Percentiles rank a stretch among this genome's conserved stretches.
phyloP scores from a whole-genome alignment of 2,113 vertebrate species.

The Proteles cristata region DNA sequence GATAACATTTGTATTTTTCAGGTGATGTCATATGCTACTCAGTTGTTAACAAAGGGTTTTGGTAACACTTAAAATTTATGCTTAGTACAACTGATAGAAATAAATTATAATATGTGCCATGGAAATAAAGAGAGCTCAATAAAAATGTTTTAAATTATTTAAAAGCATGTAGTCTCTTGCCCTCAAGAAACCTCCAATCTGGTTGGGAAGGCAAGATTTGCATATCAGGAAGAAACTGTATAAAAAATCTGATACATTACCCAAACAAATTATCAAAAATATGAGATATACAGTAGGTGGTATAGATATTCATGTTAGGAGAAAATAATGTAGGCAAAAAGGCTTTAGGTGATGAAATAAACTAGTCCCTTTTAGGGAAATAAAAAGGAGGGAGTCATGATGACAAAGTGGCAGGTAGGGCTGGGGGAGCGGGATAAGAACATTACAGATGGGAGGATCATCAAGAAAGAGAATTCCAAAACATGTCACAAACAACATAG shows the following conservation, averaged over 20 bases:
- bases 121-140: background rate
- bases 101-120: background rate
- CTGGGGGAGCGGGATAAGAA: background rate
- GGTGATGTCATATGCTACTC: background rate
- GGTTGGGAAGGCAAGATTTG: background rate
- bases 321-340: background rate
- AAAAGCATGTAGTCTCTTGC: slow-evolving; percentile 11
- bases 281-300: background rate
- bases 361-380: background rate
- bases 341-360: background rate
- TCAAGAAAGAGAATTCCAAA: background rate
- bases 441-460: background rate
- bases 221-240: background rate
- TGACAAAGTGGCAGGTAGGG: background rate
- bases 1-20: background rate
- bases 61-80: background rate
- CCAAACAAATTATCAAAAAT: background rate
- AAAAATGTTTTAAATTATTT: background rate
- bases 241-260: background rate
- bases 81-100: background rate
- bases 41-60: background rate
- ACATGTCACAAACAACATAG: slow-evolving; percentile 5
- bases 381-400: background rate
- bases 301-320: background rate
- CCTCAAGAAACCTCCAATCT: slow-evolving; percentile 65